These are phyloP conservation scores for Rotaria macrura DNA, from an alignment of 2,888 invertebrate genomes.

Conservation along the genomic window DNA sequence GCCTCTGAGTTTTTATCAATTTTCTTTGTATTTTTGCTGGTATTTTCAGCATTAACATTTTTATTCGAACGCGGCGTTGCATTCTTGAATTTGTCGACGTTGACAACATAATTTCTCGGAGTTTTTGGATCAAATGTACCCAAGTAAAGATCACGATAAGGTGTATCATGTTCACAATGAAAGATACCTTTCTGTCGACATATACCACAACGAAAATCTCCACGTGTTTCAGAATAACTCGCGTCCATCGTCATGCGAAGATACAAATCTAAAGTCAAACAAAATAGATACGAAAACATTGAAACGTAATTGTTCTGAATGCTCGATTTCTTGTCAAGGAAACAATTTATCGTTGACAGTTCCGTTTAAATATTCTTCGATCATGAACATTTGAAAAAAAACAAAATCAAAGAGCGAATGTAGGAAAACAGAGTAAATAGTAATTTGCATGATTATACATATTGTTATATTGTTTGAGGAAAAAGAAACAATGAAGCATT, in stretches of 20 bases:
- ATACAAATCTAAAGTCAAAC: not conserved
- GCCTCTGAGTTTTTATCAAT: no score
- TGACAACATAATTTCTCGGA: not conserved
- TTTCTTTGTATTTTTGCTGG: not conserved
- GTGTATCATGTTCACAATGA: not conserved
- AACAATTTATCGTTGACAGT: not conserved
- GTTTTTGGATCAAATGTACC: not conserved
- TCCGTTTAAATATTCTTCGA: no score
- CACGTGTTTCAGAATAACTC: not conserved
- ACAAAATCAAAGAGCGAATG: no score
- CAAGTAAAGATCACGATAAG: not conserved
- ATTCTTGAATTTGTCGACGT: not conserved
- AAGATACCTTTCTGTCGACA: not conserved
- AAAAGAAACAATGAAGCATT: no score
- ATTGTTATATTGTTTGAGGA: no score
- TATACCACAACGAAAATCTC: not conserved
- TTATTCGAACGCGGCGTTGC: not conserved
- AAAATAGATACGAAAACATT: no score
- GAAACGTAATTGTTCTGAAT: not conserved
- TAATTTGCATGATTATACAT: no score
- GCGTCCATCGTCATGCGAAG: not conserved
- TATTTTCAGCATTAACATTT: not conserved
- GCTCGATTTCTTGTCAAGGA: no score
- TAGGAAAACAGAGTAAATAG: no score
- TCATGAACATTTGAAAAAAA: no score